A percentile compares a stretch with the other conserved stretches of the same genome.
These are phyloP conservation scores for Drosophila mauritiana DNA, from an alignment of 1,140 invertebrate genomes.

Conservation along the genomic window DNA sequence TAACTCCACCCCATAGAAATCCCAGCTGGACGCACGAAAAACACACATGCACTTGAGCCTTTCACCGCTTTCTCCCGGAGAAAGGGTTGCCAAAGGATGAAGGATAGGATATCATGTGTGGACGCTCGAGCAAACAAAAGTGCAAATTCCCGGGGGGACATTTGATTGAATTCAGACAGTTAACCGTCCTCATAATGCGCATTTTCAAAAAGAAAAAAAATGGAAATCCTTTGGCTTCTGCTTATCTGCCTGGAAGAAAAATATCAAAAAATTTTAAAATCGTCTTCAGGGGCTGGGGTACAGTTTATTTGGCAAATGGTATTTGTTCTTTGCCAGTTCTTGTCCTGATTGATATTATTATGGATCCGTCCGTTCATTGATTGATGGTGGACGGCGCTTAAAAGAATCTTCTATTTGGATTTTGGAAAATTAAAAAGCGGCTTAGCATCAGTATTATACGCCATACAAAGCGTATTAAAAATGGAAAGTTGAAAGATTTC, in stretches of 20 bases:
- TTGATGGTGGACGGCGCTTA: slow-evolving; percentile 64
- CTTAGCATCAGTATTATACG: slow-evolving; percentile 66
- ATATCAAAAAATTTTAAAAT: slow-evolving; percentile 75
- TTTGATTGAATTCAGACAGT: slow-evolving; percentile 80
- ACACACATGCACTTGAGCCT: slow-evolving; percentile 51
- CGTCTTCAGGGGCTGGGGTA: slow-evolving; percentile 44
- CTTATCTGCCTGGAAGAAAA: slow-evolving; percentile 69
- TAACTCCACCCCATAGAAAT: neutral
- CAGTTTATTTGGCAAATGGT: slow-evolving; percentile 77
- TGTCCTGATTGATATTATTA: slow-evolving; percentile 75
- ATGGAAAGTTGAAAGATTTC: slow-evolving; percentile 42
- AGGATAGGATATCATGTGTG: slow-evolving; percentile 67
- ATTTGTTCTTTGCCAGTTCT: slow-evolving; percentile 68
- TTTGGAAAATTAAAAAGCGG: slow-evolving; percentile 78
- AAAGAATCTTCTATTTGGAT: slow-evolving; percentile 49
- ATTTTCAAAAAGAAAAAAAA: slow-evolving; percentile 46
- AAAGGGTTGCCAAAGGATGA: slow-evolving; percentile 67
- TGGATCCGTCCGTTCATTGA: slow-evolving; percentile 45
- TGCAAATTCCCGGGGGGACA: slow-evolving; percentile 78
- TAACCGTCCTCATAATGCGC: slow-evolving; percentile 69
- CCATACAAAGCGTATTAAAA: slow-evolving; percentile 66
- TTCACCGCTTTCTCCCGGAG: slow-evolving; percentile 61
- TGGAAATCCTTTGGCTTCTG: slow-evolving; percentile 45
- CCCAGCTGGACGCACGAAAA: slow-evolving; percentile 62
- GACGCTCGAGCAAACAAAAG: slow-evolving; percentile 69